Evolutionary conservation across 2,888 invertebrate genomes (phyloP).

Genomic region (Zhengitettix transpicula): DNA sequence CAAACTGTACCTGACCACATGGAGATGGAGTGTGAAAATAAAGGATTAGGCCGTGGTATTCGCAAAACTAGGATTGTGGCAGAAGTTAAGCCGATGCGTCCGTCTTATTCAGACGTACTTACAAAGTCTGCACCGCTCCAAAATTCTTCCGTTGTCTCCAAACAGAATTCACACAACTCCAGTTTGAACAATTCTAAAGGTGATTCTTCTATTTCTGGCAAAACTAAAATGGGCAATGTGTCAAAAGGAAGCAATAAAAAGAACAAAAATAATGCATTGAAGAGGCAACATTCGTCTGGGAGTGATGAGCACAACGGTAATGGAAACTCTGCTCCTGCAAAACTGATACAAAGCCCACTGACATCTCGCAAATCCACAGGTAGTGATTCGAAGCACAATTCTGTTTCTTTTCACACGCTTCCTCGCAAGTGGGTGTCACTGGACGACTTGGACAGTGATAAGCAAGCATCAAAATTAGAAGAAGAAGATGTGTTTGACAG

Average conservation of each 20-base stretch:
- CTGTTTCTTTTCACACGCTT: conserved; percentile 13
- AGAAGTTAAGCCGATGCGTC: conserved; percentile 60
- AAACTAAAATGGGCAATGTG: not conserved
- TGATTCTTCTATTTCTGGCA: not conserved
- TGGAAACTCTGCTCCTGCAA: conserved; percentile 4
- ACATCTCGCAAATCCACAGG: conserved; percentile 6
- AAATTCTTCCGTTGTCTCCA: conserved; percentile 20
- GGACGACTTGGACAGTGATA: conserved; percentile 33
- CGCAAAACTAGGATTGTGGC: conserved; percentile 17
- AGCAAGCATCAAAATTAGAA: conserved; percentile 12
- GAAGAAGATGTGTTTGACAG: conserved; percentile 4
- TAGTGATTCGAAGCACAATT: not conserved
- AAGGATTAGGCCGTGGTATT: conserved; percentile 13
- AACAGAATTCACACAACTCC: conserved; percentile 20
- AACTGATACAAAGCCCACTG: conserved; percentile 1
- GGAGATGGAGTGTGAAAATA: conserved; percentile 16
- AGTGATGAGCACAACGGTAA: conserved; percentile 31
- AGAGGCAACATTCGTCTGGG: conserved; percentile 35
- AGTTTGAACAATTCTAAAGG: not conserved
- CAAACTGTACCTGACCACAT: conserved; percentile 5
- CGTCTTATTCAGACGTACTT: conserved; percentile 69
- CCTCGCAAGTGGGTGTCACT: conserved; percentile 43
- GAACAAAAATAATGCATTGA: conserved; percentile 19
- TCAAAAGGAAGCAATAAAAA: conserved; percentile 2
- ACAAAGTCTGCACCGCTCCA: conserved; percentile 41